Conservation (phyloP, 2,797 vertebrate species). For the Gadopsis marmoratus region DNA sequence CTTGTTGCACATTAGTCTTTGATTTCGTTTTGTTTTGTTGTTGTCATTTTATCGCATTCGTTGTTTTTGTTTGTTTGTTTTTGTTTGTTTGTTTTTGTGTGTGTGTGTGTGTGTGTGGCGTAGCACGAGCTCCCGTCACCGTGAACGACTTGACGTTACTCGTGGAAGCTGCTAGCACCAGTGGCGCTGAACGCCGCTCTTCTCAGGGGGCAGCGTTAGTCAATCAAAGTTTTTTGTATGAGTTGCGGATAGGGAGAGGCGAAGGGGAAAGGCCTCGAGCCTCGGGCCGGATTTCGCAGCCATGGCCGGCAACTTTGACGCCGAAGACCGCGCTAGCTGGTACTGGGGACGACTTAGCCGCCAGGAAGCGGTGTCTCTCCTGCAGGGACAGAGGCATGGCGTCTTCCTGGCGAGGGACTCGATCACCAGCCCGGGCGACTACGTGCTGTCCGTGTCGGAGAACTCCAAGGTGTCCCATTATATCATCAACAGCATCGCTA, state of each 20-base stretch:
- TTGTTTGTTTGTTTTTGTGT: too few species aligned
- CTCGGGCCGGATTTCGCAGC: conserved; percentile 72
- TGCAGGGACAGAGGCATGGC: conserved; percentile 93
- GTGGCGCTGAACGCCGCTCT: conserved; percentile 5
- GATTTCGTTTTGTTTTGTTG: conserved; percentile 14
- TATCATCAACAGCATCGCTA: conserved; percentile 93
- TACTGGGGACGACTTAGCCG: conserved; percentile 92
- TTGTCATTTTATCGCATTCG: too few species aligned
- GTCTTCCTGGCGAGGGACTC: conserved; percentile 95
- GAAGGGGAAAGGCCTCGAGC: conserved; percentile 77
- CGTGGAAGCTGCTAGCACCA: conserved; percentile 17
- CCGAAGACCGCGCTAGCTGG: conserved; percentile 92
- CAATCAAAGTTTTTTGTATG: conserved; percentile 82
- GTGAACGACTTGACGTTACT: not conserved
- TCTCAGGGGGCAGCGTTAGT: conserved; percentile 43
- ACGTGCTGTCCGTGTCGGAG: conserved; percentile 94
- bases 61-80: too few species aligned
- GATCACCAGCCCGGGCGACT: conserved; percentile 92
- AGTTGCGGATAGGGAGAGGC: conserved; percentile 78
- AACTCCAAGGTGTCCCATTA: conserved; percentile 96
- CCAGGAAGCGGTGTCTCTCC: conserved; percentile 88
- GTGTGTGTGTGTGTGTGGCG: too few species aligned
- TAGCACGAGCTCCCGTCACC: not conserved
- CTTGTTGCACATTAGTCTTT: conserved; percentile 70
- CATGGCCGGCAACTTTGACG: conserved; percentile 95